phyloP scores from a whole-genome alignment of 1,140 invertebrate species.

The Ditylenchus dipsaci region DNA sequence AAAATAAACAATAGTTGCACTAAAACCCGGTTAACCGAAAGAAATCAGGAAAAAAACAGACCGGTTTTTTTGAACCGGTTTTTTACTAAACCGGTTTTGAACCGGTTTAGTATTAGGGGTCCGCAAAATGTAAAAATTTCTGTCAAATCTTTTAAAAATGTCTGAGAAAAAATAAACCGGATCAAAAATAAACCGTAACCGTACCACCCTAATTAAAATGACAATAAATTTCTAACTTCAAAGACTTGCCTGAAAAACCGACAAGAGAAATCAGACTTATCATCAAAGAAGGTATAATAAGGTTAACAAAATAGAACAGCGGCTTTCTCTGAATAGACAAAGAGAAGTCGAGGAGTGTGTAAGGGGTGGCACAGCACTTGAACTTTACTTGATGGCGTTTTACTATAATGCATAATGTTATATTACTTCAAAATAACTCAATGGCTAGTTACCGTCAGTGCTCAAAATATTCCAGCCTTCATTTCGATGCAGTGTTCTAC shows the following conservation, averaged over 20 bases:
- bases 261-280: constrained; percentile 30
- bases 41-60: too few species aligned
- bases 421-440: background rate
- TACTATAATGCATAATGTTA: constrained; percentile 20
- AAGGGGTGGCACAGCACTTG: constrained; percentile 35
- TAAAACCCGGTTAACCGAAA: too few species aligned
- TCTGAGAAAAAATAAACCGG: too few species aligned
- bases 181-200: too few species aligned
- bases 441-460: constrained; percentile 20
- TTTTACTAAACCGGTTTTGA: too few species aligned
- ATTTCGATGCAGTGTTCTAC: constrained; percentile 46
- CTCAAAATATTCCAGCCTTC: constrained; percentile 43
- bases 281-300: constrained; percentile 47
- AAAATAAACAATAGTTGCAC: too few species aligned
- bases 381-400: constrained; percentile 27
- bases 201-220: too few species aligned
- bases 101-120: too few species aligned
- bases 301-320: constrained; percentile 53
- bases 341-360: constrained; percentile 51
- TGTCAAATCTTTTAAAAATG: too few species aligned
- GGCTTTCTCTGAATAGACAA: constrained; percentile 50
- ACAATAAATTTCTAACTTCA: background rate
- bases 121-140: too few species aligned
- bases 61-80: too few species aligned
- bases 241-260: background rate